phyloP scores from a whole-genome alignment of 2,888 invertebrate genomes.

The Microdon myrmicae region DNA sequence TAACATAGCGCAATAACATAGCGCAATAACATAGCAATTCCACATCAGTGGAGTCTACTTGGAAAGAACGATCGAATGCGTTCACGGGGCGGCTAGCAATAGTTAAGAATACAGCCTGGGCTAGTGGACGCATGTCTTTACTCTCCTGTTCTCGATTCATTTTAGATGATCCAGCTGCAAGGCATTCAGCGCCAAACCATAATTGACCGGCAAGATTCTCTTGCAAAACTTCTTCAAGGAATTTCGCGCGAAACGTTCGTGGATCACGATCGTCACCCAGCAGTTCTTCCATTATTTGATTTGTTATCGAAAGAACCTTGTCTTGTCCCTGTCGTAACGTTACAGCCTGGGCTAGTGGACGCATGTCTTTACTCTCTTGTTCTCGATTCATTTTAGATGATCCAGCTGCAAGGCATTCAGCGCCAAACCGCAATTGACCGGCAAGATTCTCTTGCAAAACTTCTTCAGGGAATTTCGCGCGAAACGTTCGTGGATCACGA shows the following conservation, averaged over 20 bases:
- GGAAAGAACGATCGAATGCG: no score
- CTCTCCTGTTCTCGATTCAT: slow-evolving; percentile 97
- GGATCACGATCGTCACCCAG: slow-evolving; percentile 87
- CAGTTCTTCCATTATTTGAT: slow-evolving; percentile 94
- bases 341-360: slow-evolving; percentile 94
- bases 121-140: slow-evolving; percentile 94
- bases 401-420: slow-evolving; percentile 98
- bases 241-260: slow-evolving; percentile 96
- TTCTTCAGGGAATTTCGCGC: slow-evolving; percentile 98
- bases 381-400: slow-evolving; percentile 98
- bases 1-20: no score
- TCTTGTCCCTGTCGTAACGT: no score
- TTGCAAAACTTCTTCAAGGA: slow-evolving; percentile 98
- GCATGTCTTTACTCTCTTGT: slow-evolving; percentile 93
- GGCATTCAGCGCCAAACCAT: slow-evolving; percentile 99
- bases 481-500: slow-evolving; percentile 91
- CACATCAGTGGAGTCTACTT: no score
- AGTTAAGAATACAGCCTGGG: slow-evolving; percentile 95
- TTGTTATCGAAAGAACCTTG: slow-evolving; percentile 90
- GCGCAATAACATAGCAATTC: no score
- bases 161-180: slow-evolving; percentile 98
- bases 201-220: slow-evolving; percentile 98
- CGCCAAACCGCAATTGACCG: slow-evolving; percentile 99
- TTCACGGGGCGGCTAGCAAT: no score
- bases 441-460: slow-evolving; percentile 97